A percentile compares a stretch with the other conserved stretches of the same genome.
Conservation (phyloP, 2,113 vertebrate species). For the Halichoeres trimaculatus region DNA sequence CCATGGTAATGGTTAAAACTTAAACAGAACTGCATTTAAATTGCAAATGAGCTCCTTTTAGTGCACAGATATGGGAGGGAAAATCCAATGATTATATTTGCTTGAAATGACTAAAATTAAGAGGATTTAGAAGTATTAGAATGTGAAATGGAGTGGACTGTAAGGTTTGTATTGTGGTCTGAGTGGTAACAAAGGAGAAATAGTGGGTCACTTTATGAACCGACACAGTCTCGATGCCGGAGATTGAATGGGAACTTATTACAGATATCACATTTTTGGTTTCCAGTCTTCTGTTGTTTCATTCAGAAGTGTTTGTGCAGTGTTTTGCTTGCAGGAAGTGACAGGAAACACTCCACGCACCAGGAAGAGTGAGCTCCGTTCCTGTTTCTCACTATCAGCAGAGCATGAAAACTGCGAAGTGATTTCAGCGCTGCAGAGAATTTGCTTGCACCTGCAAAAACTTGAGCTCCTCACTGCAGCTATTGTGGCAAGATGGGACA, state of each 20-base stretch:
- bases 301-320: background rate
- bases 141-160: constrained; percentile 19
- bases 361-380: constrained; percentile 24
- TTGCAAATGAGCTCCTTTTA: constrained; percentile 27
- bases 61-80: background rate
- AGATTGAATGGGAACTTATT: constrained; percentile 16
- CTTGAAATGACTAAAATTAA: constrained; percentile 20
- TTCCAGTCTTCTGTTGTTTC: constrained; percentile 10
- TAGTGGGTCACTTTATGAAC: constrained; percentile 32
- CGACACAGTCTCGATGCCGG: constrained; percentile 14
- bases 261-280: constrained; percentile 1
- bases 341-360: constrained; percentile 16
- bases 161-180: constrained; percentile 51
- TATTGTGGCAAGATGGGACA: constrained; percentile 74
- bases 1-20: constrained; percentile 37
- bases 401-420: constrained; percentile 47
- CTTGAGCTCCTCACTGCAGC: constrained; percentile 51
- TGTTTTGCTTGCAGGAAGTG: background rate
- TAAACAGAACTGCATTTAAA: constrained; percentile 31
- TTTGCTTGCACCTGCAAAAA: constrained; percentile 78
- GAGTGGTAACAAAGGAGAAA: constrained; percentile 38
- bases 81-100: constrained; percentile 12
- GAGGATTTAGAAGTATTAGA: constrained; percentile 32
- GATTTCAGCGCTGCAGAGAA: constrained; percentile 51
- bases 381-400: constrained; percentile 43